phyloP scores from a whole-genome alignment of 2,888 invertebrate species.

The Metopia argyrocephala region DNA sequence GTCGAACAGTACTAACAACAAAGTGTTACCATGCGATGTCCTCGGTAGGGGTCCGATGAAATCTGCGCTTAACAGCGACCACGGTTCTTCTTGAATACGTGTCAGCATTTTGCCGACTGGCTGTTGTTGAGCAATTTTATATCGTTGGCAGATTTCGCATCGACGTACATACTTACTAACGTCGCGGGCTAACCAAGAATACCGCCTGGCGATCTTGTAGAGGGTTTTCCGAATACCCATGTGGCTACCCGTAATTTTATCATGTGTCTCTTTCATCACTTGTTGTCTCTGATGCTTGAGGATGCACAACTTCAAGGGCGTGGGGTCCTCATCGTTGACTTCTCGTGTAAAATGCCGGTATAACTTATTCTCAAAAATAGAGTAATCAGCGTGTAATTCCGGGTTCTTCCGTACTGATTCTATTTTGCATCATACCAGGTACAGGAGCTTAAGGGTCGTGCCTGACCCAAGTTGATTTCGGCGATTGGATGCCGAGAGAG shows the following conservation, averaged over 20 bases:
- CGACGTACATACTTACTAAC: not conserved
- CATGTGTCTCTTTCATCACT: conserved; percentile 27
- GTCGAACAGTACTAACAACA: not conserved
- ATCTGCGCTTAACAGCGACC: conserved; percentile 28
- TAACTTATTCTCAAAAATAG: conserved; percentile 3
- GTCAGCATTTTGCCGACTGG: conserved; percentile 32
- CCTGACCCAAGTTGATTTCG: not conserved
- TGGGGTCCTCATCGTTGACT: not conserved
- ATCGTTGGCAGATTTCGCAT: conserved; percentile 15
- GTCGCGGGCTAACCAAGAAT: conserved; percentile 37
- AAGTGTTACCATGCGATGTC: not conserved
- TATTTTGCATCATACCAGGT: not conserved
- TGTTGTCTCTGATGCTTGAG: not conserved
- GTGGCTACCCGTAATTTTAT: conserved; percentile 7
- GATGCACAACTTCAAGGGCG: conserved; percentile 24
- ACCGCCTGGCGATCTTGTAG: not conserved
- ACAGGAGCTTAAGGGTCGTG: not conserved
- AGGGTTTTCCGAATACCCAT: conserved; percentile 16
- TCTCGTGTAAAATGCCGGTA: conserved; percentile 5
- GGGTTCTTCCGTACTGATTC: not conserved
- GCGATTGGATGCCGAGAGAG: conserved; percentile 19
- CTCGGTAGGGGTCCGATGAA: no score
- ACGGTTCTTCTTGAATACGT: conserved; percentile 17
- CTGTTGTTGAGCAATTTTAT: conserved; percentile 18
- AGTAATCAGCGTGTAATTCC: conserved; percentile 1